Base-by-base conservation (phyloP, 2,888 invertebrate genomes). In the Buathra laborator region DNA sequence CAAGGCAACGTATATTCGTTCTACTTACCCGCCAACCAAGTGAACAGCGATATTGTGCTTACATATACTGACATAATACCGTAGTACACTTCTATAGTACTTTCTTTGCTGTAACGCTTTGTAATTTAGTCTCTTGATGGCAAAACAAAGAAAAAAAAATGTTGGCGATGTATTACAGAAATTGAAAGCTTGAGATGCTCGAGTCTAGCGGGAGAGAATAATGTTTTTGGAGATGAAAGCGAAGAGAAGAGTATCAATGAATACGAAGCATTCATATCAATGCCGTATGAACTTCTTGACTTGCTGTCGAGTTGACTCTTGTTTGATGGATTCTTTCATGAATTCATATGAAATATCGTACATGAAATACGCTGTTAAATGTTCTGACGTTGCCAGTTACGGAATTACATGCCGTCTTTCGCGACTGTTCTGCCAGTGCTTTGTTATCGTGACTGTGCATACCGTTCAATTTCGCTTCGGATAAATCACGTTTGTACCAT, bases 1-100 rank as follows among this genome's bases (percentile, higher is more conserved):
- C 53, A 24, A 71, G 62, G 24, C 48, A 10, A 72, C 59, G 67
- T 80, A 76, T 70, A 76, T 80, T 84, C 67, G 43, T 59, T 71
- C 67, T 16, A 32, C 84, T 66, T 67, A 67, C 51, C 43, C 59
- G 53, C 56, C 16, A 24, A 72, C 51, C 66, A 66, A 37, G 80
- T 43, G 43, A 6, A 46, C 62, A 64, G 56, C 74, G 66, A 70
- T 56, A 80, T 48, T 66, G 59, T 62, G 48, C 46, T 62, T 70
- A 53, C 32, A 46, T 32, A 43, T 46, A 64, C 19, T 12, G 43
- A 75, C 24, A 32, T 19, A 59, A 16, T 37, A 29, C n/a, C 32
- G 56, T 12, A 46, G 29, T 59, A 44, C 29, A 14, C 43, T 37
- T 14, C 14, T 48, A 14, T 1, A 64, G 16, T 48, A 44, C 62